These are phyloP conservation scores for Acrocephalus scirpaceus DNA, from an alignment of 2,797 vertebrate genomes.

Conservation along the genomic window DNA sequence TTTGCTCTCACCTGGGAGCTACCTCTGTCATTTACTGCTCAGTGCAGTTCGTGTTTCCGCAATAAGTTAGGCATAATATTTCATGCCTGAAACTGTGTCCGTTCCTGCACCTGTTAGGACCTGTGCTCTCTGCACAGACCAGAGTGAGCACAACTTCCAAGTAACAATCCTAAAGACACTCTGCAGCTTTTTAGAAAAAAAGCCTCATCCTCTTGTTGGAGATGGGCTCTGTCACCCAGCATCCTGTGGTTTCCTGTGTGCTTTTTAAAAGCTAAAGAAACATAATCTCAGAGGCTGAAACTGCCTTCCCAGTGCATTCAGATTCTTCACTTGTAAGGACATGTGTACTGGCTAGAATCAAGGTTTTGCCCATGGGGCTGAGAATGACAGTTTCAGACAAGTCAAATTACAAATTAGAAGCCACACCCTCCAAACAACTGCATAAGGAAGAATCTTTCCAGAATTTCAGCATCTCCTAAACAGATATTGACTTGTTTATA, in stretches of 20 bases:
- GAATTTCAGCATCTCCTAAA: neutral
- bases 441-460: neutral
- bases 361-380: neutral
- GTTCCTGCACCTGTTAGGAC: neutral
- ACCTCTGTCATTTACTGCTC: neutral
- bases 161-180: neutral
- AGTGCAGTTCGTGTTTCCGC: neutral
- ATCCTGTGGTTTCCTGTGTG: neutral
- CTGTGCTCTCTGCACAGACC: neutral
- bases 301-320: neutral
- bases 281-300: neutral
- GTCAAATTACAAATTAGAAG: conserved; percentile 18
- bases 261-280: neutral
- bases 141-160: fast-evolving
- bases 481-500: neutral
- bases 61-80: neutral
- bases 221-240: neutral
- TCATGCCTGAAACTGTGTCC: neutral
- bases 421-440: neutral
- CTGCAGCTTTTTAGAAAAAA: neutral
- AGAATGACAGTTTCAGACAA: neutral
- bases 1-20: neutral
- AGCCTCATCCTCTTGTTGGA: neutral
- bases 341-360: neutral
- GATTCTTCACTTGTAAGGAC: conserved; percentile 19